These are phyloP conservation scores for Caenorhabditis panamensis DNA, from an alignment of 2,888 invertebrate species.

Conservation along the genomic window DNA sequence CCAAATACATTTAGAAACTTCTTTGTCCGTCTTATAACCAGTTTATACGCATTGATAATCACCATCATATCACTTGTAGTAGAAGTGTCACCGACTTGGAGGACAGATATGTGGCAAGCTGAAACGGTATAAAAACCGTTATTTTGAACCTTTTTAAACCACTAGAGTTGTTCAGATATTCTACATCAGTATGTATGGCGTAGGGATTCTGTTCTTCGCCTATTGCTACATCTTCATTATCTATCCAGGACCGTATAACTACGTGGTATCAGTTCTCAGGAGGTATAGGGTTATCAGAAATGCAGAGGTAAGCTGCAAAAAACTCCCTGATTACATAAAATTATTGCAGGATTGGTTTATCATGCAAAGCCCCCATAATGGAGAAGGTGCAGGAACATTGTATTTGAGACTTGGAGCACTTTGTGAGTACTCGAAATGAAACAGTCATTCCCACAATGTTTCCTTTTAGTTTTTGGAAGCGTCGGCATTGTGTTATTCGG, in stretches of 20 bases:
- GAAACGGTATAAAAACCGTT: constrained; percentile 74
- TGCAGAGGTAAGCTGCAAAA: constrained; percentile 55
- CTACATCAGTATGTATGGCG: constrained; percentile 78
- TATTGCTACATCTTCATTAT: constrained; percentile 79
- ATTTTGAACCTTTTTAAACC: neutral
- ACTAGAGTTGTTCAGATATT: constrained; percentile 75
- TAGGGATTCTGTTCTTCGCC: constrained; percentile 75
- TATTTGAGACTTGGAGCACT: constrained; percentile 79
- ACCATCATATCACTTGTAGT: constrained; percentile 77
- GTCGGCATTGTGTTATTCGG: constrained; percentile 79
- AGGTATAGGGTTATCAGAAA: constrained; percentile 51
- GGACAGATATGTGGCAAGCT: constrained; percentile 74
- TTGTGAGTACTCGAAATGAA: constrained; percentile 64
- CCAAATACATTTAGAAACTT: constrained; percentile 68
- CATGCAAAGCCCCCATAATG: constrained; percentile 69
- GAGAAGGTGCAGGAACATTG: constrained; percentile 78
- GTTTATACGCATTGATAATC: constrained; percentile 77
- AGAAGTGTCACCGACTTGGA: constrained; percentile 78
- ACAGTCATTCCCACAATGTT: neutral
- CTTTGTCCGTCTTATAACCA: constrained; percentile 76
- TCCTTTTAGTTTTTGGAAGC: constrained; percentile 78
- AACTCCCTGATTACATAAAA: too few relatives aligned
- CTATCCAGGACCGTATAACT: constrained; percentile 74
- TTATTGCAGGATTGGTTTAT: constrained; percentile 70
- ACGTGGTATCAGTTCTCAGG: constrained; percentile 43